Base-by-base conservation (phyloP, 2,797 vertebrate species). In the Gorsachius magnificus region DNA sequence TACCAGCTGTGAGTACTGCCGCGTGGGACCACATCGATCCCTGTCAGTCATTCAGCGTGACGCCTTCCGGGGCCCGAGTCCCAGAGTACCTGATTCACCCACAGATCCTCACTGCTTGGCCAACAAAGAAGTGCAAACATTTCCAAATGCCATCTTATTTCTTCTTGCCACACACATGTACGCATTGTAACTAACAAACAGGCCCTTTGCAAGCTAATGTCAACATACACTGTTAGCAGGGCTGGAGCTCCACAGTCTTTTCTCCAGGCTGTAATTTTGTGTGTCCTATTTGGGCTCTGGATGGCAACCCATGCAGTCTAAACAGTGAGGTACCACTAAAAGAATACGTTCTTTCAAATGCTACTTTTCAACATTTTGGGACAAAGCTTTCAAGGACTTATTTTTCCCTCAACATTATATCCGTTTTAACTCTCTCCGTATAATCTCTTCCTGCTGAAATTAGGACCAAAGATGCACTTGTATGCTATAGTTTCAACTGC, bases 401-500 rank as follows among this genome's bases (percentile, higher is more conserved):
- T 25, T 97, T 89, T 91, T 46, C 53, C 50, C 57, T 92, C 29
- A 5, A 5, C 51, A 72, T 82, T 48, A 21, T 38, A 74, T 58
- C 81, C 2, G 0, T 74, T 93, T 82, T 66, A 83, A 65, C 66
- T 95, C 48, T 70, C 46, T 77, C 50, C 7, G 3, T 71, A 56
- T 58, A 93, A 76, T 51, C 29, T 89, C 46, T 96, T 95, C 83
- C 84, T 92, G 87, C 65, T 91, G 86, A 94, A 97, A 79, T 81
- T 17, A 80, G 84, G 87, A 93, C 83, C 92, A 93, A 97, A 86
- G 95, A 97, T 97, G 96, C 96, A 68, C 93, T 97, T 95, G 65
- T 58, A 90, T 87, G 93, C 89, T 88, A 43, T 54, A 89, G 56
- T 95, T 96, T 96, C 91, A 63, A 96, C 92, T 97, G 77, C 75